Base-by-base conservation (phyloP, 2,797 vertebrate genomes). In the Dryobates pubescens region DNA sequence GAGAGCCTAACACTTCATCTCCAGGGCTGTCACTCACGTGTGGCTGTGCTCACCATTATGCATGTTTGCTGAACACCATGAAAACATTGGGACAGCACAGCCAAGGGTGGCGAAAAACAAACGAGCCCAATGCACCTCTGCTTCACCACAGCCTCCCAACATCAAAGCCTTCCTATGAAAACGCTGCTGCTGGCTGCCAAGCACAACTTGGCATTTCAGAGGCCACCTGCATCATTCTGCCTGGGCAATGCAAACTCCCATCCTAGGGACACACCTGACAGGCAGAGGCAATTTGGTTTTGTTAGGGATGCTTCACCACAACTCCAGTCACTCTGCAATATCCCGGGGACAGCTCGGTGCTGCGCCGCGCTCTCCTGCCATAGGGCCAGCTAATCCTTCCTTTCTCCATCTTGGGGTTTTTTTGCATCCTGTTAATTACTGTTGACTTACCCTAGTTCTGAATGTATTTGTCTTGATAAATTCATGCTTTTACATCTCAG, bases 391-490 rank as follows among this genome's bases (percentile, higher is more conserved):
- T 95, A 83, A 77, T 86, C 86, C 80, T 85, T 68, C 89, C 76
- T 77, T 92, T 72, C 92, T 82, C 81, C 0, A 1, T 74, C 79
- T 88, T 73, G 38, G 38, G 38, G 11, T 89, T 83, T 82, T 89
- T 92, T 73, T 82, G 73, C 89, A 43, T 63, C 49, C 20, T 63
- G 62, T 95, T 94, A 96, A 94, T 88, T 96, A 95, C 93, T 89
- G 87, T 95, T 96, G 92, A 96, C 94, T 95, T 95, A 95, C 86
- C 95, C 94, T 91, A 94, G 79, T 95, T 91, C 88, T 82, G 58
- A 92, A 93, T 61, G 79, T 91, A 79, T 94, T 94, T 93, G 90
- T 94, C 93, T 96, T 93, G 93, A 96, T 94, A 95, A 97, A 96
- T 96, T 89, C 95, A 90, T 82, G 91, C 93, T 95, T 97, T 95